phyloP scores from a whole-genome alignment of 2,113 vertebrate genomes.

The Podarcis raffonei region DNA sequence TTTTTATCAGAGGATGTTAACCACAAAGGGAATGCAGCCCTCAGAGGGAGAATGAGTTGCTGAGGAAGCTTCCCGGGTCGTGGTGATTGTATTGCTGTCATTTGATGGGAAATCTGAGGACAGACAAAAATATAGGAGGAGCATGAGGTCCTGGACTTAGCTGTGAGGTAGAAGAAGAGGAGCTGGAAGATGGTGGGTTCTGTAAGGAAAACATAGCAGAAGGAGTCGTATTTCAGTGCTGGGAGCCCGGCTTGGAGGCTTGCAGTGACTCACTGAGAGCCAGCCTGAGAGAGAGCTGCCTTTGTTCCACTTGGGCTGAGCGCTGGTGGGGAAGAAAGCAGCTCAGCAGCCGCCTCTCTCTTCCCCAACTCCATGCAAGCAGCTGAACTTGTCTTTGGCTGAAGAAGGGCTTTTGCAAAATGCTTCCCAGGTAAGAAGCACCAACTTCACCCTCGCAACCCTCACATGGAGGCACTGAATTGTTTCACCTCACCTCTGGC shows the following conservation, averaged over 20 bases:
- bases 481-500: conserved; percentile 23
- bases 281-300: conserved; percentile 68
- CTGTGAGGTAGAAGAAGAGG: conserved; percentile 31
- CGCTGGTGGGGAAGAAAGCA: conserved; percentile 56
- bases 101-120: not conserved
- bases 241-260: conserved; percentile 45
- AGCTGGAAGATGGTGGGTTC: conserved; percentile 48
- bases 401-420: conserved; percentile 54
- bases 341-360: conserved; percentile 40
- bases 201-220: conserved; percentile 51
- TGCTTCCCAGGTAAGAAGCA: conserved; percentile 67
- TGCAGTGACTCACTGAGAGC: conserved; percentile 70
- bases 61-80: not conserved
- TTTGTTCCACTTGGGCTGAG: conserved; percentile 73
- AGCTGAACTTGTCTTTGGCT: conserved; percentile 1
- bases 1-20: not conserved
- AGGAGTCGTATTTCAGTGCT: conserved; percentile 73
- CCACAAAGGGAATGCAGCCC: not conserved
- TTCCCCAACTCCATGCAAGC: conserved; percentile 40
- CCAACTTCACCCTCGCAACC: not conserved
- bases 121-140: not conserved
- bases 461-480: not conserved
- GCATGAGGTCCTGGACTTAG: not conserved
- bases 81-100: not conserved
- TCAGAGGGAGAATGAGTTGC: not conserved